Percentiles rank a stretch among this genome's conserved stretches.
phyloP scores from a whole-genome alignment of 2,888 invertebrate species.

The Archips crataeganus region DNA sequence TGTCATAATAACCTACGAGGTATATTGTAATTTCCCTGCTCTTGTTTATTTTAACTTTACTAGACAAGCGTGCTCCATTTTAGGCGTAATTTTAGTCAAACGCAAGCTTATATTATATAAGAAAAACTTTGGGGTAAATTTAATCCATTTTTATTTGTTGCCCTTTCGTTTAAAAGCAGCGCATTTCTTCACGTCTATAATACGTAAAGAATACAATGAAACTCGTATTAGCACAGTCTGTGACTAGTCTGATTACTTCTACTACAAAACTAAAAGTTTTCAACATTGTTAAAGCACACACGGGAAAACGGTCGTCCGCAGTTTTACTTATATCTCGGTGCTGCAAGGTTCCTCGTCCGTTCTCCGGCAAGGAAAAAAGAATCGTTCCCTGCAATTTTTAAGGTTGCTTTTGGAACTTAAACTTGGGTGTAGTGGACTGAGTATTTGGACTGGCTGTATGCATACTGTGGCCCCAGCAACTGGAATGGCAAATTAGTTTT shows the following conservation, averaged over 20 bases:
- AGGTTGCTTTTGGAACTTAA: background rate
- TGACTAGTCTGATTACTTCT: slow-evolving; percentile 1
- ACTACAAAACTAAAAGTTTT: background rate
- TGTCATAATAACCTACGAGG: too few relatives aligned
- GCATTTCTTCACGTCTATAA: too few relatives aligned
- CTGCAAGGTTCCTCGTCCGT: background rate
- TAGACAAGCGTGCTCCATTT: too few relatives aligned
- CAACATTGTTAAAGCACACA: background rate
- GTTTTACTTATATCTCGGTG: background rate
- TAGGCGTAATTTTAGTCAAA: too few relatives aligned
- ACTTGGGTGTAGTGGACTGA: background rate
- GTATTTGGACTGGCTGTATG: slow-evolving; percentile 10
- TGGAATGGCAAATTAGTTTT: slow-evolving; percentile 21
- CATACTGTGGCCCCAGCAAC: slow-evolving; percentile 9
- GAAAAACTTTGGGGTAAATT: too few relatives aligned
- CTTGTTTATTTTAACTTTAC: too few relatives aligned
- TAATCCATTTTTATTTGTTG: too few relatives aligned
- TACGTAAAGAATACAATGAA: background rate
- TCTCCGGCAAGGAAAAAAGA: background rate
- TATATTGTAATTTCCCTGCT: too few relatives aligned
- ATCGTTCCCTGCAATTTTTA: background rate
- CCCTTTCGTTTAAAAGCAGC: too few relatives aligned
- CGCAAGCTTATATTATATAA: too few relatives aligned
- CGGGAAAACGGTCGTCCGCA: background rate
- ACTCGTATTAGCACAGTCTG: background rate